These are phyloP conservation scores for Casuarius casuarius DNA, from an alignment of 2,113 vertebrate species.

Conservation along the genomic window DNA sequence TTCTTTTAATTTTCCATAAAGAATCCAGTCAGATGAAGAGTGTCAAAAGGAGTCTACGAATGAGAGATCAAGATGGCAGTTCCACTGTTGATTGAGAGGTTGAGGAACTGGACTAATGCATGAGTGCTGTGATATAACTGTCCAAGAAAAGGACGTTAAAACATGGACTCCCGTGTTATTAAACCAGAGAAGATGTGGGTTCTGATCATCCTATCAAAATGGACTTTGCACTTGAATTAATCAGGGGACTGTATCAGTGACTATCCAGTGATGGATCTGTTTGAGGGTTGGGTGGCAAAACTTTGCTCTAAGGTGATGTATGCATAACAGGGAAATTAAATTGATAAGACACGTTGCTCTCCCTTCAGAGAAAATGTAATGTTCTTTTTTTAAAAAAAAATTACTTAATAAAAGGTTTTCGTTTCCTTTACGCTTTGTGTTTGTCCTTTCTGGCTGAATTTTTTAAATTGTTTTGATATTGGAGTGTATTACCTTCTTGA, in stretches of 20 bases:
- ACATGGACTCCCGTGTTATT: constrained; percentile 72
- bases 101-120: constrained; percentile 80
- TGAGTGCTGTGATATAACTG: constrained; percentile 77
- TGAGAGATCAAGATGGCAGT: constrained; percentile 91
- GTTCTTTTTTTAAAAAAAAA: constrained; percentile 41
- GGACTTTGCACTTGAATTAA: constrained; percentile 74
- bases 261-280: constrained; percentile 30
- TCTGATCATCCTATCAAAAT: constrained; percentile 66
- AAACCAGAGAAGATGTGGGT: constrained; percentile 79
- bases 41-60: constrained; percentile 88
- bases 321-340: constrained; percentile 35
- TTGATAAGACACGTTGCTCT: constrained; percentile 48
- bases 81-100: constrained; percentile 76
- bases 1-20: constrained; percentile 94
- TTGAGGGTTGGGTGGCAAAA: constrained; percentile 31
- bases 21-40: constrained; percentile 89
- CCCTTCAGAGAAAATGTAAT: constrained; percentile 64
- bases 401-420: constrained; percentile 80
- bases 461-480: constrained; percentile 29
- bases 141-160: constrained; percentile 78
- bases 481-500: constrained; percentile 20
- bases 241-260: constrained; percentile 47
- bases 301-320: not conserved
- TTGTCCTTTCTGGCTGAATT: constrained; percentile 72
- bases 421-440: constrained; percentile 71